Evolutionary conservation across 1,140 invertebrate genomes (phyloP), one percentile per base, ranked within the genome.

Genomic region (Odontomachus brunneus): DNA sequence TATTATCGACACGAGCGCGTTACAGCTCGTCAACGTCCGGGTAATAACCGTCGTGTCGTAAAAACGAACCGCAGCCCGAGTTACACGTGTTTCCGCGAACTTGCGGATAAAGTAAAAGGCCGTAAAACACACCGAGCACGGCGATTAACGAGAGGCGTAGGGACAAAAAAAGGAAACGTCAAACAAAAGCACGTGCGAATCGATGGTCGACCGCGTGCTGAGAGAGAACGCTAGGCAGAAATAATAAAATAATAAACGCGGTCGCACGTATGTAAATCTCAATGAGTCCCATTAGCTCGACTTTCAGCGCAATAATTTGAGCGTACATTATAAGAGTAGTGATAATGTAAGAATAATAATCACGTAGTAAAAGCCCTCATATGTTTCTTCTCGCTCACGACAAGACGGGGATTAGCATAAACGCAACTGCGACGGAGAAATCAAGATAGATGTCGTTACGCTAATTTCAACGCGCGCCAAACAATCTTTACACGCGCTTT

Each of bases 41-140:
- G 60, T 38, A 29, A 24, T 19, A 19, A 44, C 59, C 12, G 53
- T 14, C 49, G 33, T 83, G 71, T 84, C 75, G 66, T 71, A 72
- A 84, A 84, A 80, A 75, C 75, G n/a, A 73, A 44, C 33, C 66
- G 67, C 76, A 60, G 76, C 48, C 15, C 29, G 59, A 53, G 48
- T 84, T 80, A 84, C 76, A 82, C 83, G 83, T 72, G 67, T 82
- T 84, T 82, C 83, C 60, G 14, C 76, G 75, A 81, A 81, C 66
- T 51, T 72, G 26, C 49, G 69, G 76, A 84, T 82, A 84, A 84
- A 82, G 83, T 82, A 84, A 84, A 73, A 82, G 83, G 66, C 60
- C 60, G 51, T 82, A 81, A 84, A 84, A 73, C 66, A 73, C 66
- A 66, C 66, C n/a, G 76, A 60, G 75, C 83, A 53, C 72, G 71